Evolutionary conservation across 2,797 vertebrate genomes (phyloP).

Genomic region (Halcyon badia): DNA sequence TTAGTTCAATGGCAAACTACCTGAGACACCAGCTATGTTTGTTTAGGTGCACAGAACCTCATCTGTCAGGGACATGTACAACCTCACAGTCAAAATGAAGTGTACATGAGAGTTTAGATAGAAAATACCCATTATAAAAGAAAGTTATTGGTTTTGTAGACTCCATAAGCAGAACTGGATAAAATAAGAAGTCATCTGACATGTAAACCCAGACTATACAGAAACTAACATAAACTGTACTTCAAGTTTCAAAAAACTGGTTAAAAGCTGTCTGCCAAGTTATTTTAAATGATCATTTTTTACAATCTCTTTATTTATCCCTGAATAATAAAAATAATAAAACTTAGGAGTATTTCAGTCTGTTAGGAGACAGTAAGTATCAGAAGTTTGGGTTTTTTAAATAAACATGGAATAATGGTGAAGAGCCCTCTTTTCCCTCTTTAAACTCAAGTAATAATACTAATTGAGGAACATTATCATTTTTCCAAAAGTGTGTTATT

Average conservation of each 20-base stretch:
- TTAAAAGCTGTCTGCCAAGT: not conserved
- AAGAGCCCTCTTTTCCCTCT: not conserved
- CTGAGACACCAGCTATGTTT: not conserved
- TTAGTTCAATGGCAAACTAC: not conserved
- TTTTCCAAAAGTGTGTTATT: not conserved
- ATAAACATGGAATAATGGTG: not conserved
- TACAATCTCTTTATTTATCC: not conserved
- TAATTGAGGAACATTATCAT: not conserved
- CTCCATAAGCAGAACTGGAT: not conserved
- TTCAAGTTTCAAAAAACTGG: not conserved
- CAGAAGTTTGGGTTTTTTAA: not conserved
- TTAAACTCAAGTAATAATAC: not conserved
- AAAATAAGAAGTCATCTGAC: not conserved
- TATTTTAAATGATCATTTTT: not conserved
- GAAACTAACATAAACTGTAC: not conserved
- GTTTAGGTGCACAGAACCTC: not conserved
- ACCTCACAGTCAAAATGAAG: not conserved
- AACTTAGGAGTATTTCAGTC: not conserved
- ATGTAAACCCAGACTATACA: not conserved
- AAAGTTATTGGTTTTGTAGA: not conserved
- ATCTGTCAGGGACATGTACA: not conserved
- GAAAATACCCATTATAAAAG: not conserved
- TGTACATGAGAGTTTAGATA: not conserved
- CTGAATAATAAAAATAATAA: not conserved
- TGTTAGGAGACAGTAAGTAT: not conserved